Conservation (phyloP, 1,140 invertebrate species). For the Lutraria rhynchaena region DNA sequence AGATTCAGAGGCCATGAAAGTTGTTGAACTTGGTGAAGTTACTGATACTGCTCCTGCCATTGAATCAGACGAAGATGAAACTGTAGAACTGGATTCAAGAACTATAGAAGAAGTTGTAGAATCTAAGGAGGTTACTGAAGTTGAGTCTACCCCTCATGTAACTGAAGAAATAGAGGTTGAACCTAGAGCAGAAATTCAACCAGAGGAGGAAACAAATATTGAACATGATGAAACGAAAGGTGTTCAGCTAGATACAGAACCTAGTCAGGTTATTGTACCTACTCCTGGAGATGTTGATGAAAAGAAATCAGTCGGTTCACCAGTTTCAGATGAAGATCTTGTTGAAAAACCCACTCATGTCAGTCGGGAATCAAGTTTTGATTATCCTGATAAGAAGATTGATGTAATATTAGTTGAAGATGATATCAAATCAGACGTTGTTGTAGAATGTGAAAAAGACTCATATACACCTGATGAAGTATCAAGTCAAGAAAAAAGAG, state of each 20-base stretch:
- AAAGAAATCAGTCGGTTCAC: conserved; percentile 4
- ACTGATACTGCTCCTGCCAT: conserved; percentile 43
- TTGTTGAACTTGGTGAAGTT: conserved; percentile 1
- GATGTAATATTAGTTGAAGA: conserved; percentile 13
- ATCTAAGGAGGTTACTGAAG: too few species aligned
- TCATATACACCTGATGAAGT: background rate
- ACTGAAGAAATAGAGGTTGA: background rate
- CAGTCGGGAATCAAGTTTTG: conserved; percentile 44
- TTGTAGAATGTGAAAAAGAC: background rate
- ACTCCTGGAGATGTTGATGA: background rate
- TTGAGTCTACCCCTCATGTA: background rate
- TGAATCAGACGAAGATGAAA: conserved; percentile 5
- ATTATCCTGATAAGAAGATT: conserved; percentile 8
- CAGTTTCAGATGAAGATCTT: conserved; percentile 57
- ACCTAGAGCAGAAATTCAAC: background rate
- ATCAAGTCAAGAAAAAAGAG: background rate
- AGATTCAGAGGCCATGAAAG: background rate
- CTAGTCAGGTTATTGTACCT: background rate
- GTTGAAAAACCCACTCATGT: conserved; percentile 57
- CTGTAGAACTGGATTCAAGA: conserved; percentile 1
- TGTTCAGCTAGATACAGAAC: background rate
- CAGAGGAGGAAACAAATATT: background rate
- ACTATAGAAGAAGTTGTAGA: conserved; percentile 26
- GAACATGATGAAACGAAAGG: background rate
- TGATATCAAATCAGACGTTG: background rate